These are phyloP conservation scores for Opisthocomus hoazin DNA, from an alignment of 2,113 vertebrate genomes.

Conservation along the genomic window DNA sequence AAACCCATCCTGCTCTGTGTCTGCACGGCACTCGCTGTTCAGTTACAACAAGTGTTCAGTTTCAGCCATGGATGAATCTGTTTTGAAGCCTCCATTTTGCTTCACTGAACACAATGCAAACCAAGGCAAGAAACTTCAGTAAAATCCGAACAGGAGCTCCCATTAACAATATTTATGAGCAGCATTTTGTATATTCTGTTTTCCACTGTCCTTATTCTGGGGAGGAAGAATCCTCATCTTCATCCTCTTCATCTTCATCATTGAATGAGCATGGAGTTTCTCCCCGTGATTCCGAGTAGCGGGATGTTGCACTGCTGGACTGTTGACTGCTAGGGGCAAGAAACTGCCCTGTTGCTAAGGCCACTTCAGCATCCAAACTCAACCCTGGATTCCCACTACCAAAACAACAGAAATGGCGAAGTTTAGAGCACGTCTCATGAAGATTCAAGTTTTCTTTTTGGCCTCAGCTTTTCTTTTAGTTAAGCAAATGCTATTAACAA, in stretches of 20 bases:
- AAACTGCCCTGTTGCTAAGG: conserved; percentile 73
- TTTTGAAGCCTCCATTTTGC: conserved; percentile 33
- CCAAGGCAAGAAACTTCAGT: conserved; percentile 61
- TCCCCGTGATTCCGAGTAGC: conserved; percentile 77
- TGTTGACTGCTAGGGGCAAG: conserved; percentile 72
- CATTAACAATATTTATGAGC: conserved; percentile 50
- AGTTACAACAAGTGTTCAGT: not conserved
- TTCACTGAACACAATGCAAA: conserved; percentile 53
- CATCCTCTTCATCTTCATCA: conserved; percentile 81
- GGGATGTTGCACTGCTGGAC: conserved; percentile 76
- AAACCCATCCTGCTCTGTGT: not conserved
- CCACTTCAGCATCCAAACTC: conserved; percentile 76
- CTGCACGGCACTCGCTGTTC: not conserved
- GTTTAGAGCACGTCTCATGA: not conserved
- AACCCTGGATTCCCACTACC: conserved; percentile 70
- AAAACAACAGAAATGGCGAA: conserved; percentile 36
- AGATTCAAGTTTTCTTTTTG: not conserved
- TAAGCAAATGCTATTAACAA: not conserved
- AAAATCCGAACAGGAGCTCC: conserved; percentile 58
- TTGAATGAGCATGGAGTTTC: conserved; percentile 85
- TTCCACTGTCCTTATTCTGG: conserved; percentile 74
- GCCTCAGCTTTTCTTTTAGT: not conserved
- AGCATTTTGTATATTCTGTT: conserved; percentile 5
- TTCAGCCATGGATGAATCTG: not conserved
- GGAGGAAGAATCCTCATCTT: conserved; percentile 79